Evolutionary conservation across 64 coral and sea anemone genomes (phyloP).

Genomic region (Dendronephthya gigantea): DNA sequence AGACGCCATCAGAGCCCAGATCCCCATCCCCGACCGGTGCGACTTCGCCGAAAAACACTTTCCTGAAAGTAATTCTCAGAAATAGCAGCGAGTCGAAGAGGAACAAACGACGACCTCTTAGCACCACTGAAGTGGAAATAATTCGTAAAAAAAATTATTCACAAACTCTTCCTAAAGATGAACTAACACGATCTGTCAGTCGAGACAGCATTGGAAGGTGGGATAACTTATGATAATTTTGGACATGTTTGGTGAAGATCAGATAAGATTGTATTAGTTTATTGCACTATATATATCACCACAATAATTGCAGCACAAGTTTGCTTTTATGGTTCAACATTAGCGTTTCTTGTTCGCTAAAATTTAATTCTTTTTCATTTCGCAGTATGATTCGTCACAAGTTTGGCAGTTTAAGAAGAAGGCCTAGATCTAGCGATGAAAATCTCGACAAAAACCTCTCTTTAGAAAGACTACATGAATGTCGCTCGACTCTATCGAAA

Average conservation of each 20-base stretch:
- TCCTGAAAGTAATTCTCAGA: constrained; percentile 10
- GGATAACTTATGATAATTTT: background rate
- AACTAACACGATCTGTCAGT: background rate
- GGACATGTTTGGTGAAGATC: no score
- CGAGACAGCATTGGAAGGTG: constrained; percentile 4
- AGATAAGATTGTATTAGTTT: no score
- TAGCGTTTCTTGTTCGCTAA: background rate
- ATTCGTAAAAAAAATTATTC: background rate
- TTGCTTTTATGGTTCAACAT: background rate
- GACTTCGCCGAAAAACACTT: background rate
- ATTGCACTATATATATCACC: no score
- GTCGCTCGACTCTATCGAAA: background rate
- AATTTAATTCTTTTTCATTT: background rate
- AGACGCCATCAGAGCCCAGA: background rate
- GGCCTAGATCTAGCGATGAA: background rate
- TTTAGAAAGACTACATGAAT: background rate
- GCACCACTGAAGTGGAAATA: constrained; percentile 7
- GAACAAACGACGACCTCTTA: background rate
- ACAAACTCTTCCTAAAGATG: background rate
- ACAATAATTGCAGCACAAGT: no score
- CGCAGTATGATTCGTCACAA: background rate
- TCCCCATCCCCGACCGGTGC: background rate
- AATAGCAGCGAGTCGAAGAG: background rate
- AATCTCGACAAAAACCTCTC: background rate
- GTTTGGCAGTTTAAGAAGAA: background rate